Evolutionary conservation across 2,797 vertebrate genomes (phyloP).

Genomic region (Saguinus oedipus): DNA sequence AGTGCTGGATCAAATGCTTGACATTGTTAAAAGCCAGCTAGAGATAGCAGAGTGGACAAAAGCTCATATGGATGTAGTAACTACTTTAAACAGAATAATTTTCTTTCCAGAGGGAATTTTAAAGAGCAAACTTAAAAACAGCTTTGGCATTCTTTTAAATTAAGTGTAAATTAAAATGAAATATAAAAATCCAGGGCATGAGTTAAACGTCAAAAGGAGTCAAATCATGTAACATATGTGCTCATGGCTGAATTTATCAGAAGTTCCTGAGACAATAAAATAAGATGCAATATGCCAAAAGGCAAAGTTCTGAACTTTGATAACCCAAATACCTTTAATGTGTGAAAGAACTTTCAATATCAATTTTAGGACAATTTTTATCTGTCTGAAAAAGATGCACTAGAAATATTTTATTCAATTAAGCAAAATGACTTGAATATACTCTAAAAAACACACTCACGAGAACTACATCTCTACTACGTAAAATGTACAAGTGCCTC

Average conservation of each 20-base stretch:
- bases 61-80: background rate
- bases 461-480: background rate
- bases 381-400: background rate
- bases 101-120: background rate
- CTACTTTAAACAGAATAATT: background rate
- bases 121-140: background rate
- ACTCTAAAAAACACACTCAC: background rate
- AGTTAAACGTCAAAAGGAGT: background rate
- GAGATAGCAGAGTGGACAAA: background rate
- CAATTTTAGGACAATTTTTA: background rate
- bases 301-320: background rate
- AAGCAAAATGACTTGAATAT: slow-evolving; percentile 4
- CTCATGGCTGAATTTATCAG: background rate
- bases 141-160: background rate
- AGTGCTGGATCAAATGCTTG: background rate
- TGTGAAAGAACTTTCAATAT: background rate
- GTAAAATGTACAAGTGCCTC: background rate
- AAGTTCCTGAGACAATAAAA: background rate
- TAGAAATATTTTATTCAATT: background rate
- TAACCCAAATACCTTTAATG: background rate
- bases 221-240: background rate
- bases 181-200: background rate
- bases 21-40: background rate
- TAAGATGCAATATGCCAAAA: background rate
- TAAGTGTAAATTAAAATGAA: background rate